Conservation (phyloP, 1,140 invertebrate genomes). For the Grapholita molesta region DNA sequence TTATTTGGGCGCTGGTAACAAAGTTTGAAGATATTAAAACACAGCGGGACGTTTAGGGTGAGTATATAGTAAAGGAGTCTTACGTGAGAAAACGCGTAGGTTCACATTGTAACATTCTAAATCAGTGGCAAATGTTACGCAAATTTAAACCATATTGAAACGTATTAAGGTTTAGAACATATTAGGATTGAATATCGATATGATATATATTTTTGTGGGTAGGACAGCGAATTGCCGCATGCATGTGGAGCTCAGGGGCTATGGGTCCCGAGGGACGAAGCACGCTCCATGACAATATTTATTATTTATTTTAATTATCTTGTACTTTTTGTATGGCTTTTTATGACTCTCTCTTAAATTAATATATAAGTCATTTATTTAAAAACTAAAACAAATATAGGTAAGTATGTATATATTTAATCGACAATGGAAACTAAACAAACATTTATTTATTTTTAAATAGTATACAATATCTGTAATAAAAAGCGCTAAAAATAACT, state of each 20-base stretch:
- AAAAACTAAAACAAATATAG: too few relatives aligned
- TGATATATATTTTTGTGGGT: background rate
- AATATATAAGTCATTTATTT: background rate
- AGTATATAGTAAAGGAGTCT: background rate
- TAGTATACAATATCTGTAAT: too few relatives aligned
- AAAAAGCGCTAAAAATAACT: too few relatives aligned
- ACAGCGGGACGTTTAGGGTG: background rate
- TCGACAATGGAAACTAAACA: too few relatives aligned
- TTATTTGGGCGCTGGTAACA: background rate
- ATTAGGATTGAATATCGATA: too few relatives aligned
- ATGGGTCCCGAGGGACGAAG: conserved; percentile 41
- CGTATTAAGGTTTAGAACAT: background rate
- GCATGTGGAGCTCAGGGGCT: background rate
- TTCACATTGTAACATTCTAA: background rate
- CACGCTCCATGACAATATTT: conserved; percentile 46
- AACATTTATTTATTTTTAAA: too few relatives aligned
- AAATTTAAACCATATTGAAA: background rate
- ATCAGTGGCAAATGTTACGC: background rate
- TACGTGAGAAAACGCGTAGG: background rate
- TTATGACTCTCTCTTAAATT: background rate
- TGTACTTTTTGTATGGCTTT: conserved; percentile 18
- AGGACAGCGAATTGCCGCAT: background rate
- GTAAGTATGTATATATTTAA: too few relatives aligned
- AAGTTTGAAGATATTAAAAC: background rate
- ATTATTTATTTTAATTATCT: conserved; percentile 60